These are phyloP conservation scores for Pseudocheirus occidentalis DNA, from an alignment of 2,797 vertebrate genomes.

Conservation along the genomic window DNA sequence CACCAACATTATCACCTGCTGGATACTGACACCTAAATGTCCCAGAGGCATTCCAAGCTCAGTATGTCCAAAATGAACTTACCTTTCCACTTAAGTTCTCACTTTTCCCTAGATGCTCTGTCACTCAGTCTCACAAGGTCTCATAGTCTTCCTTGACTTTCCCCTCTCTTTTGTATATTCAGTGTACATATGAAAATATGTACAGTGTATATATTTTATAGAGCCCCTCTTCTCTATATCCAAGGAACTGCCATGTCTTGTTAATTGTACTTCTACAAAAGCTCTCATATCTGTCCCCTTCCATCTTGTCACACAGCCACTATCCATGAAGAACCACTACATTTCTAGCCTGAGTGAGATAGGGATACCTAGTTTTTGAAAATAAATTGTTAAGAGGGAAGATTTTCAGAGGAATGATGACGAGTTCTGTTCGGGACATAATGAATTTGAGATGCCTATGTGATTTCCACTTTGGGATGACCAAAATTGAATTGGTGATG, in stretches of 20 bases:
- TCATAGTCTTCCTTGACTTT: background rate
- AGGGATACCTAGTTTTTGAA: background rate
- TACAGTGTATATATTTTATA: too few relatives aligned
- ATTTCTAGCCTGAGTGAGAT: background rate
- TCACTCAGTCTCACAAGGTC: background rate
- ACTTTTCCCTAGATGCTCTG: background rate
- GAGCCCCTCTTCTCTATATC: too few relatives aligned
- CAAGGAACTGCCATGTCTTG: background rate
- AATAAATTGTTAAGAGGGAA: too few relatives aligned
- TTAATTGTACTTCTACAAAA: background rate
- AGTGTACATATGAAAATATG: too few relatives aligned
- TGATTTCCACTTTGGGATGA: background rate
- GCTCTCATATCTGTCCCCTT: too few relatives aligned
- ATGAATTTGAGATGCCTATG: background rate
- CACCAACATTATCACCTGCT: background rate
- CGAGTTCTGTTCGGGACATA: background rate
- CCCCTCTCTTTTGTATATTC: background rate
- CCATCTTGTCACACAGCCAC: background rate
- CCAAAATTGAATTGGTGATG: background rate
- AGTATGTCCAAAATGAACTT: background rate
- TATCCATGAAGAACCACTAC: background rate
- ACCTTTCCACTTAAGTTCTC: background rate
- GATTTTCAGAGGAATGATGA: too few relatives aligned
- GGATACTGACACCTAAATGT: background rate
- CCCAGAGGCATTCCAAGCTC: background rate